Percentiles rank a stretch among this genome's conserved stretches.
Evolutionary conservation across 2,113 vertebrate genomes (phyloP).

Genomic region (Alectura lathami): DNA sequence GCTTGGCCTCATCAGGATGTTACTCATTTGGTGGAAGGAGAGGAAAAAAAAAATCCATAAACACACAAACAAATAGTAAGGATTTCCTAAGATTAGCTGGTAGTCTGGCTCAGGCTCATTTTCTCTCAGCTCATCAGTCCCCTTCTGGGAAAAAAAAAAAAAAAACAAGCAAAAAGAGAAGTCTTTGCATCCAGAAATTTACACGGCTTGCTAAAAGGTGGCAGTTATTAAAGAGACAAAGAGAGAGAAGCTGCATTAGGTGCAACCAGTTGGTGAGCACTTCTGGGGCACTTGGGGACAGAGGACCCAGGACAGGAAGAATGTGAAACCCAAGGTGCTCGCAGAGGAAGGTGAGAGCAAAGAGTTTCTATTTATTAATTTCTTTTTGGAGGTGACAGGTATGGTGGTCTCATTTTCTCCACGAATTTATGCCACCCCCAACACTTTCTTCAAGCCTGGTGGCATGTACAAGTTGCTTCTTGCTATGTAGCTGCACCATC

Average conservation of each 20-base stretch:
- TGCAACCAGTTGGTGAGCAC: not conserved
- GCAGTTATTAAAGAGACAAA: not conserved
- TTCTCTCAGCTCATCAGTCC: not conserved
- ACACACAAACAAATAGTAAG: not conserved
- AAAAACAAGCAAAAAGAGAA: not conserved
- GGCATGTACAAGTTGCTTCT: not conserved
- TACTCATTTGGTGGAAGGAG: not conserved
- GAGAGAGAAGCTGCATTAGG: not conserved
- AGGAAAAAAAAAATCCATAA: not conserved
- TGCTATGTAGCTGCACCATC: not conserved
- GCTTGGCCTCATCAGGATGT: not conserved
- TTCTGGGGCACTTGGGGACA: not conserved
- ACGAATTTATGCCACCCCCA: not conserved
- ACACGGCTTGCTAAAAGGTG: not conserved
- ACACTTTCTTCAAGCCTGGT: not conserved
- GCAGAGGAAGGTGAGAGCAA: not conserved
- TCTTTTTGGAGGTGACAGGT: not conserved
- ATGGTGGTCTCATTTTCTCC: not conserved
- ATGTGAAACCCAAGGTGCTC: not conserved
- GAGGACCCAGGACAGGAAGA: not conserved
- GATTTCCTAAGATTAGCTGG: conserved; percentile 12
- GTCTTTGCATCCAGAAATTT: not conserved
- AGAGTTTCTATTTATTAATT: not conserved
- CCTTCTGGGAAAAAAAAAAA: not conserved
- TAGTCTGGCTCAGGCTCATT: not conserved